Percentiles rank a stretch among this genome's conserved stretches.
phyloP scores from a whole-genome alignment of 2,797 vertebrate species.

The Coregonus ussuriensis region DNA sequence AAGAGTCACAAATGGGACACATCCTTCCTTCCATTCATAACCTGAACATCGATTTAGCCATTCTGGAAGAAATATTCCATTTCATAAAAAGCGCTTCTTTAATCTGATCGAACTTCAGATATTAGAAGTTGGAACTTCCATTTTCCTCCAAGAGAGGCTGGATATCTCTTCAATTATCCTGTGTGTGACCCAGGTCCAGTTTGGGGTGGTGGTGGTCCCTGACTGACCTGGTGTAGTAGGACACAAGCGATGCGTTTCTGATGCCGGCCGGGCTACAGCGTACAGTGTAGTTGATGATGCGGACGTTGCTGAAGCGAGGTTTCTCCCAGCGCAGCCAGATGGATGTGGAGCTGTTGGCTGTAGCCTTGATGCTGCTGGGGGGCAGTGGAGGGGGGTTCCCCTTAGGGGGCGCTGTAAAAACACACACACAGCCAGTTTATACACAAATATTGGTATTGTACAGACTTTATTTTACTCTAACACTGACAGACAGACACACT shows the following conservation, averaged over 20 bases:
- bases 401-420: conserved; percentile 54
- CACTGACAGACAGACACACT: not conserved
- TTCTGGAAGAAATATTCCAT: not conserved
- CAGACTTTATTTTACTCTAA: not conserved
- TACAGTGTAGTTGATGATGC: conserved; percentile 94
- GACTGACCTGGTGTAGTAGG: conserved; percentile 88
- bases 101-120: too few species aligned
- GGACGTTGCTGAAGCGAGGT: conserved; percentile 87
- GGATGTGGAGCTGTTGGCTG: conserved; percentile 91
- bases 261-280: conserved; percentile 92
- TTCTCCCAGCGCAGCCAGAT: conserved; percentile 96
- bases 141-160: too few species aligned
- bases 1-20: not conserved
- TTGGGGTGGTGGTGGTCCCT: not conserved
- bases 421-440: conserved; percentile 5
- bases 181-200: not conserved
- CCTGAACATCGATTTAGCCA: not conserved
- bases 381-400: conserved; percentile 85
- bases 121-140: too few species aligned
- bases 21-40: not conserved
- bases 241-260: conserved; percentile 91
- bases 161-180: too few species aligned
- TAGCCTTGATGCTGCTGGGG: conserved; percentile 87
- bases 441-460: conserved; percentile 15
- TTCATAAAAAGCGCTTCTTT: not conserved